Percentiles rank a stretch among this genome's conserved stretches.
Conservation (phyloP, 2,797 vertebrate species). For the Urosaurus nigricauda region DNA sequence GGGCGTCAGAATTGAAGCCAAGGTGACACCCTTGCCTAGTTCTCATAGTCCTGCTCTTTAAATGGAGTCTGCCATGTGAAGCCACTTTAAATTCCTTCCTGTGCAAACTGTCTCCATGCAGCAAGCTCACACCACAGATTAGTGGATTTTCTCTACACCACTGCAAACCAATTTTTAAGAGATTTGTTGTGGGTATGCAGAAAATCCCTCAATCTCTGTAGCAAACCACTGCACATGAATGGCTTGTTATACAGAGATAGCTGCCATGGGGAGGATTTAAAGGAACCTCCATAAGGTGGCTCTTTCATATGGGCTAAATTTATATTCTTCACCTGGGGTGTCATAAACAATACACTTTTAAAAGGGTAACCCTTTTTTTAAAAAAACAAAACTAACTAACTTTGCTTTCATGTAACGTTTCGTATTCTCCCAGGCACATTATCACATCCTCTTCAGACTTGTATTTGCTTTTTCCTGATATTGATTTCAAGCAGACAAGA, state of each 20-base stretch:
- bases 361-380: neutral
- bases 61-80: conserved; percentile 14
- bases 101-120: conserved; percentile 4
- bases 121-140: conserved; percentile 1
- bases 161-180: conserved; percentile 31
- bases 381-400: too few species aligned
- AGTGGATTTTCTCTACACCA: conserved; percentile 1
- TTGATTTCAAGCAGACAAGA: neutral
- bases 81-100: conserved; percentile 29
- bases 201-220: conserved; percentile 7
- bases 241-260: conserved; percentile 1
- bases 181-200: conserved; percentile 9
- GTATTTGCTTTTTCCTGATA: neutral
- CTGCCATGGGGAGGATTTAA: neutral
- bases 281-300: neutral
- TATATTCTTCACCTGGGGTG: neutral
- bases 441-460: neutral
- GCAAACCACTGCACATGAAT: conserved; percentile 17
- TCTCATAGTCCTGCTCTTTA: conserved; percentile 57
- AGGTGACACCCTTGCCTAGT: conserved; percentile 65
- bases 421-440: neutral
- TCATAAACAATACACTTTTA: neutral
- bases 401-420: conserved; percentile 14
- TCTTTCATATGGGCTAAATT: neutral
- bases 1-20: conserved; percentile 62